Evolutionary conservation across 2,113 vertebrate species (phyloP), one percentile per base, ranked within the genome.

Genomic region (Halcyon senegalensis): DNA sequence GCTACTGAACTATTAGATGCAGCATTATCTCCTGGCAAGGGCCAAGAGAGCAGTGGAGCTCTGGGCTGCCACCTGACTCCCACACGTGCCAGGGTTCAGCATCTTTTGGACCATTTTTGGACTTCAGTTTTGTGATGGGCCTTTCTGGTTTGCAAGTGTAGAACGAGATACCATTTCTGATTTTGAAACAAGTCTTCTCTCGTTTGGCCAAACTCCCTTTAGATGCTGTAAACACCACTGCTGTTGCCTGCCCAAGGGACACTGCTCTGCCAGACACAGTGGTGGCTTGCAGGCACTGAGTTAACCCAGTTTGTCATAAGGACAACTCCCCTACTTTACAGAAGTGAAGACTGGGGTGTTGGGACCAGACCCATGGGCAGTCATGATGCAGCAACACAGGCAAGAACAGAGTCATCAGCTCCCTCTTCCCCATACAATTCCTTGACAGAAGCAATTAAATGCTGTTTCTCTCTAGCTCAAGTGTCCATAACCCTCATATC

Each of bases 181-280:
- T 56, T 79, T 41, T 30, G 11, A 83, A 62, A 25, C 18, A 15
- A 35, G 8, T 10, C 18, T 48, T 30, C 43, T 10, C 68, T 50
- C 5, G 5, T 56, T 51, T 85, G 63, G 44, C 24, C 51, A 37
- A 76, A 77, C 43, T 16, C 1, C 0, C 10, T 50, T n/a, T 25
- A 39, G n/a, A 18, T 11, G 64, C 46, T 44, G 31, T 9, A 24
- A 33, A 31, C 11, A 6, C 5, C 1, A 1, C 11, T 0, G 1
- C 41, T 31, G 21, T 18, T 44, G 48, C 74, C 46, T 25, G 31
- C 21, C 44, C 46, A 12, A 19, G 72, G 66, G 44, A 35, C 14
- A 3, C 37, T 17, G 43, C 37, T 51, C 72, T 1, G 10, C 59
- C 1, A 4, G 62, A 27, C 48, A 50, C 21, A 2, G 1, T 3